phyloP scores from a whole-genome alignment of 1,140 invertebrate genomes.

The Apis dorsata region DNA sequence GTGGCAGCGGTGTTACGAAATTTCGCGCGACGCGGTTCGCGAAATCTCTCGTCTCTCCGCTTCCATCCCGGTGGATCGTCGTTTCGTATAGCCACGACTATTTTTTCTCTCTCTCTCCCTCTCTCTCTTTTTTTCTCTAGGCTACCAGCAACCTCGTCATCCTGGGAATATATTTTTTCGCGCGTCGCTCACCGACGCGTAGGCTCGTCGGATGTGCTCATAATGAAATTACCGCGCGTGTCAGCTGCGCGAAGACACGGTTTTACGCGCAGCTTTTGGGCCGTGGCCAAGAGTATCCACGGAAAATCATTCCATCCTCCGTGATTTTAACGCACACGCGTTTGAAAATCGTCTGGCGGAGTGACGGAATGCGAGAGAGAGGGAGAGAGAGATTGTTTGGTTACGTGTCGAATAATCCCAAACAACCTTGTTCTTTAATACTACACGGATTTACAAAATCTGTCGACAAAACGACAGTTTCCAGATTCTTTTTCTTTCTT shows the following conservation, averaged over 20 bases:
- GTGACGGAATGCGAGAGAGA: too few relatives aligned
- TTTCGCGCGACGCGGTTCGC: slow-evolving; percentile 29
- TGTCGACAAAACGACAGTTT: too few relatives aligned
- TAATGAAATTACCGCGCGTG: slow-evolving; percentile 66
- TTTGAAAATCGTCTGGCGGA: too few relatives aligned
- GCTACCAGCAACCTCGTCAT: background rate
- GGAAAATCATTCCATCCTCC: background rate
- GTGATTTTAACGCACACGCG: too few relatives aligned
- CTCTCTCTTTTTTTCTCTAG: background rate
- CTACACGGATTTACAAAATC: too few relatives aligned
- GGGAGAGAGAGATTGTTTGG: too few relatives aligned
- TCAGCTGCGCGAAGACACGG: slow-evolving; percentile 34
- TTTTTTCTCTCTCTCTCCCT: background rate
- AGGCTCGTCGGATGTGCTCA: slow-evolving; percentile 51
- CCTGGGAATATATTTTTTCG: background rate
- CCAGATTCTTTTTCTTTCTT: too few relatives aligned
- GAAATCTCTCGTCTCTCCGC: slow-evolving; percentile 3
- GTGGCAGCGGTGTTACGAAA: slow-evolving; percentile 37
- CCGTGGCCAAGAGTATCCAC: background rate
- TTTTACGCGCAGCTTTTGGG: background rate
- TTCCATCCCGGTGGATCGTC: background rate
- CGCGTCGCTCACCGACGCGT: background rate
- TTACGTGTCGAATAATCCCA: too few relatives aligned
- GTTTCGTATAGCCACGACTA: background rate
- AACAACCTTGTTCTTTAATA: too few relatives aligned